phyloP scores from a whole-genome alignment of 92 coral and sea anemone species.

The Porites divaricata region DNA sequence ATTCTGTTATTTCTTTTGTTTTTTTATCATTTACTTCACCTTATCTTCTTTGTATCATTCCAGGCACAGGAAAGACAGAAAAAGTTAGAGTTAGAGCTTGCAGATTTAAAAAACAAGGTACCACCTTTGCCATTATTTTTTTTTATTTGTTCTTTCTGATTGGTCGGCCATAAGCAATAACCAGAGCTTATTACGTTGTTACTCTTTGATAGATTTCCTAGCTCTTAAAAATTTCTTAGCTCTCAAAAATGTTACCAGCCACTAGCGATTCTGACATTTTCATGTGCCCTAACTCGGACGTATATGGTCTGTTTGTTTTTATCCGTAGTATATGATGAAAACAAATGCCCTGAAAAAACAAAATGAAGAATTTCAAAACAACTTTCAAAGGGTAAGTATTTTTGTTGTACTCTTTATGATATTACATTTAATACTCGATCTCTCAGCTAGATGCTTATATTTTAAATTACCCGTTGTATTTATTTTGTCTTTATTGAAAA shows the following conservation, averaged over 20 bases:
- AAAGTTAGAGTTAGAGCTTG: slow-evolving; percentile 74
- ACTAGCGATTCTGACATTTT: not conserved
- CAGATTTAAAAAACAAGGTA: slow-evolving; percentile 87
- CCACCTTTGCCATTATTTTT: not conserved
- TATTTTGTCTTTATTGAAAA: not conserved
- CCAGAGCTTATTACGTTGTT: not conserved
- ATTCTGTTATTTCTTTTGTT: too few species aligned
- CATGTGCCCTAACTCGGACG: not conserved
- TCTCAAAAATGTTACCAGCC: not conserved
- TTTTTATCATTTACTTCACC: too few species aligned
- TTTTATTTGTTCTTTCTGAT: not conserved
- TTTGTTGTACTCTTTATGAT: too few species aligned
- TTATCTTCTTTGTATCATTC: slow-evolving; percentile 17
- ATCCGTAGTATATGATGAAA: slow-evolving; percentile 67
- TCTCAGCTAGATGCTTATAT: not conserved
- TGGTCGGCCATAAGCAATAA: not conserved
- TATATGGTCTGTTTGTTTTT: not conserved
- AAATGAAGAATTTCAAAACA: slow-evolving; percentile 52
- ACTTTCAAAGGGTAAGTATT: slow-evolving; percentile 54
- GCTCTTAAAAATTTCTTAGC: not conserved
- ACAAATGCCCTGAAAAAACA: slow-evolving; percentile 69
- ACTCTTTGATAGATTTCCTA: too few species aligned
- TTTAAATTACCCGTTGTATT: too few species aligned
- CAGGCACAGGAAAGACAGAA: slow-evolving; percentile 71
- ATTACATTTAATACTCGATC: not conserved